Percentiles rank a stretch among this genome's conserved stretches.
Conservation (phyloP, 1,140 invertebrate species). For the Sycophila sp. region DNA sequence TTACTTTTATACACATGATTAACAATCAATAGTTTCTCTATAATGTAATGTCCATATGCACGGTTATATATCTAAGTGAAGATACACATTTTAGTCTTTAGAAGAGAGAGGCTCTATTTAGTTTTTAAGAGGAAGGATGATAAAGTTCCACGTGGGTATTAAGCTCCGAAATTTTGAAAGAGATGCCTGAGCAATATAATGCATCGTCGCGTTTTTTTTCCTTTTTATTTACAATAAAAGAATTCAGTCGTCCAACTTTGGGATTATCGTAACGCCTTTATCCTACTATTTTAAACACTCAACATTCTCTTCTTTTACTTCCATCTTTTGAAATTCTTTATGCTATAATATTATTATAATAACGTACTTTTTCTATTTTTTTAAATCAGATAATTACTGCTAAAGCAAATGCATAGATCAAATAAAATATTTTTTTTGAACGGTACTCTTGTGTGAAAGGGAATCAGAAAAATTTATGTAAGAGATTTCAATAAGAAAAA, state of each 20-base stretch:
- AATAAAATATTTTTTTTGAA: too few species aligned
- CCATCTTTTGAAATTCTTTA: background rate
- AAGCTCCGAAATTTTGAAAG: background rate
- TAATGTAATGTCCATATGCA: background rate
- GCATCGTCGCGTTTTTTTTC: background rate
- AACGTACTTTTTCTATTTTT: too few species aligned
- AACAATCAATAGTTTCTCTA: background rate
- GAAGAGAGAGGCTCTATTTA: background rate
- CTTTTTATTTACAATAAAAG: slow-evolving; percentile 15
- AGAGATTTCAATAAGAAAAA: too few species aligned
- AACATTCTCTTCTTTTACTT: background rate
- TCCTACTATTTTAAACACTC: background rate
- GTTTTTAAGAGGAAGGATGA: slow-evolving; percentile 6
- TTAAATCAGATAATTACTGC: too few species aligned
- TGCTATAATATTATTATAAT: too few species aligned
- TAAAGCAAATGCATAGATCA: too few species aligned
- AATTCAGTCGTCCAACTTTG: slow-evolving; percentile 9
- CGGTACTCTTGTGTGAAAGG: too few species aligned
- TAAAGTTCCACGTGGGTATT: background rate
- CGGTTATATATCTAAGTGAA: background rate
- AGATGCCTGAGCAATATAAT: background rate
- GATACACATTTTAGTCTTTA: background rate
- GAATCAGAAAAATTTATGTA: too few species aligned
- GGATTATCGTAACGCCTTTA: slow-evolving; percentile 9
- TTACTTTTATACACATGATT: background rate